Evolutionary conservation across 1,140 invertebrate genomes (phyloP).

Genomic region (Oncopeltus fasciatus): DNA sequence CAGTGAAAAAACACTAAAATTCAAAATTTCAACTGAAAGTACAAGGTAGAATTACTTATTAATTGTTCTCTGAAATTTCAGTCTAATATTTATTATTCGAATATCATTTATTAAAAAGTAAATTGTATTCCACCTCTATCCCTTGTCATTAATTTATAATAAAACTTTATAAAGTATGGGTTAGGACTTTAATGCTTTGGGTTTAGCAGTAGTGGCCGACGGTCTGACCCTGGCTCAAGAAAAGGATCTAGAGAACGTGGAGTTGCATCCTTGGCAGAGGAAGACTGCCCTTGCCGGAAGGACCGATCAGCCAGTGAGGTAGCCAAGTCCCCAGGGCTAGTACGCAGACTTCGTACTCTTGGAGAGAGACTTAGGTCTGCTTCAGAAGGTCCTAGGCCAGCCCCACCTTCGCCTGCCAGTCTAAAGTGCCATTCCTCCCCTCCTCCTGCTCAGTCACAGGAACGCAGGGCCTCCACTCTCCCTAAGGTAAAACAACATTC

Average conservation of each 20-base stretch:
- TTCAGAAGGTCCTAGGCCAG: not conserved
- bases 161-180: no score
- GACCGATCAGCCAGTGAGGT: not conserved
- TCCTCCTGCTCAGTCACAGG: not conserved
- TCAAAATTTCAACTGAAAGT: conserved; percentile 55
- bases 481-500: conserved; percentile 13
- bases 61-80: no score
- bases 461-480: conserved; percentile 13
- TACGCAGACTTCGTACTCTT: not conserved
- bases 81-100: no score
- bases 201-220: conserved; percentile 33
- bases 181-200: no score
- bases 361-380: conserved; percentile 7
- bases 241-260: conserved; percentile 40
- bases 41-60: no score
- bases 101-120: no score
- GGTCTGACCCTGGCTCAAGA: conserved; percentile 42
- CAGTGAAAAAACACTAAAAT: conserved; percentile 58
- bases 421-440: conserved; percentile 5
- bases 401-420: conserved; percentile 13
- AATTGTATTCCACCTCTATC: no score
- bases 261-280: conserved; percentile 1
- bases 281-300: conserved; percentile 2
- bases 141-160: no score
- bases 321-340: not conserved